These are phyloP conservation scores for Drosophila sordidula DNA, from an alignment of 2,888 invertebrate species.

Conservation along the genomic window DNA sequence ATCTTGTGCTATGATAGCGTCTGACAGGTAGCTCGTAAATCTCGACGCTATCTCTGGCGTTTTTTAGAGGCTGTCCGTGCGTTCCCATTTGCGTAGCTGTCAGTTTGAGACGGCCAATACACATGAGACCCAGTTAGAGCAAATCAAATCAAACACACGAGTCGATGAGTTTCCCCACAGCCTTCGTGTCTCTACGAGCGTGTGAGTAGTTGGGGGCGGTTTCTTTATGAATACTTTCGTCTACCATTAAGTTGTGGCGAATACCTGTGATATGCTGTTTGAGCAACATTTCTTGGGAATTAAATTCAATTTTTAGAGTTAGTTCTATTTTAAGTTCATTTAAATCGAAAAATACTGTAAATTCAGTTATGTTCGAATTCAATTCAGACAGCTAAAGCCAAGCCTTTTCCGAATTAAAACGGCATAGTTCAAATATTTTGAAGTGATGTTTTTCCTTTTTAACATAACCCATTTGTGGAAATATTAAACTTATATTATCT, in stretches of 20 bases:
- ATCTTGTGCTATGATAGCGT: slow-evolving; percentile 74
- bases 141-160: slow-evolving; percentile 58
- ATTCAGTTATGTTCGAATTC: no score
- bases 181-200: neutral
- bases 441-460: no score
- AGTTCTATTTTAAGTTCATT: neutral
- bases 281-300: neutral
- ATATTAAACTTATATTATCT: no score
- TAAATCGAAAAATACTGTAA: no score
- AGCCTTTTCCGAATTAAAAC: no score
- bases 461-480: no score
- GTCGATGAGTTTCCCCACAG: slow-evolving; percentile 41
- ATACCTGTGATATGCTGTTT: neutral
- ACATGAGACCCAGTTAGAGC: slow-evolving; percentile 60
- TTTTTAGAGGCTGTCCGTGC: slow-evolving; percentile 39
- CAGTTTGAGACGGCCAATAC: slow-evolving; percentile 60
- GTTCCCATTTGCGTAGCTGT: slow-evolving; percentile 75
- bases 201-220: neutral
- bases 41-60: slow-evolving; percentile 63
- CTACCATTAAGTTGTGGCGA: neutral
- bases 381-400: no score
- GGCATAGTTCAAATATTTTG: no score
- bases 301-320: neutral
- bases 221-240: neutral
- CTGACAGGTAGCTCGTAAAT: slow-evolving; percentile 76